Percentiles rank a stretch among this genome's conserved stretches.
Evolutionary conservation across 2,113 vertebrate genomes (phyloP).

Genomic region (Procapra przewalskii): DNA sequence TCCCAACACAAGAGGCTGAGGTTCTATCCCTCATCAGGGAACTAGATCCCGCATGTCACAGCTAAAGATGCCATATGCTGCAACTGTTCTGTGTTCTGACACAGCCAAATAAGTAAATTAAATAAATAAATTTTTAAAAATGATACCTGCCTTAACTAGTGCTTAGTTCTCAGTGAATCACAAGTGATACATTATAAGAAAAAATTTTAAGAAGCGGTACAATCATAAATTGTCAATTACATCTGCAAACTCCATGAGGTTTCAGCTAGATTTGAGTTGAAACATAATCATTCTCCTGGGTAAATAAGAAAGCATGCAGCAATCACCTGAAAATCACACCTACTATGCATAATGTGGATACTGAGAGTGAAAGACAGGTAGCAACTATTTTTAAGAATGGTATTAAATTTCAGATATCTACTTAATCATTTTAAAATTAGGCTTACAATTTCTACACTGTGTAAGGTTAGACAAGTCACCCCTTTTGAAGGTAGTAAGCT

Average conservation of each 20-base stretch:
- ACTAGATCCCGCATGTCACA: neutral
- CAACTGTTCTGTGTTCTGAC: neutral
- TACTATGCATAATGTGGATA: neutral
- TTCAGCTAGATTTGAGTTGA: neutral
- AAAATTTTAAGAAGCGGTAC: neutral
- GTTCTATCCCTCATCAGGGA: neutral
- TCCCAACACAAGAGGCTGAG: neutral
- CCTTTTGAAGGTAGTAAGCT: slow-evolving; percentile 44
- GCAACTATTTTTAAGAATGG: slow-evolving; percentile 27
- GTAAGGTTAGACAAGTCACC: neutral
- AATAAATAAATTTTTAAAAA: neutral
- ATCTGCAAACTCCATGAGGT: neutral
- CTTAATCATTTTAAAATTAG: slow-evolving; percentile 45
- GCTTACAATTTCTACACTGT: slow-evolving; percentile 17
- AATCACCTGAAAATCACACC: neutral
- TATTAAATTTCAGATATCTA: slow-evolving; percentile 37
- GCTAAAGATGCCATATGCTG: neutral
- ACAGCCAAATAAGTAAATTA: neutral
- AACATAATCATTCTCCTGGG: neutral
- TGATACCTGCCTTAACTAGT: slow-evolving; percentile 14
- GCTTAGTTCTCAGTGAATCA: slow-evolving; percentile 1
- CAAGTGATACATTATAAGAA: neutral
- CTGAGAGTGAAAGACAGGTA: neutral
- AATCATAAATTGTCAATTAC: neutral
- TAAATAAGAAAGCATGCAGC: neutral